Conservation (phyloP, 2,888 invertebrate genomes). For the Aphodius granarius region DNA sequence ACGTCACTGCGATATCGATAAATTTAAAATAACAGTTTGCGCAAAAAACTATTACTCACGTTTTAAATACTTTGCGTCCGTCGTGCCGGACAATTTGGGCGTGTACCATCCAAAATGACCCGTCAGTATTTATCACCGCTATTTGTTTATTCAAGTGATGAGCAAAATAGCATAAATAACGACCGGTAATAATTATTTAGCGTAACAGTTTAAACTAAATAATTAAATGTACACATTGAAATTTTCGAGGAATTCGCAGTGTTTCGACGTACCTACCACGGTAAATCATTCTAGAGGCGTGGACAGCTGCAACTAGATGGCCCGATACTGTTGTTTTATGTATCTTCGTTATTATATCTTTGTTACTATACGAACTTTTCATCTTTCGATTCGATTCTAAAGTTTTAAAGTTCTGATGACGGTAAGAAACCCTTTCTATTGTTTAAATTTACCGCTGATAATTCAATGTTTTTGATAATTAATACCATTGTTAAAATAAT, state of each 20-base stretch:
- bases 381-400: no score
- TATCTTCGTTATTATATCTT: not conserved
- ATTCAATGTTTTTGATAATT: no score
- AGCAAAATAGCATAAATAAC: slow-evolving; percentile 27
- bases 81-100: not conserved
- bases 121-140: not conserved
- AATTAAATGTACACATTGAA: slow-evolving; percentile 26
- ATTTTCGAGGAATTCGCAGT: slow-evolving; percentile 2
- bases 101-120: not conserved
- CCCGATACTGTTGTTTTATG: not conserved
- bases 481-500: no score
- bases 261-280: not conserved
- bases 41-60: not conserved
- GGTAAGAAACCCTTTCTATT: no score
- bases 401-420: no score
- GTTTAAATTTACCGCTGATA: no score
- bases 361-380: not conserved
- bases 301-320: not conserved
- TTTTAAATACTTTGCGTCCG: not conserved
- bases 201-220: slow-evolving; percentile 24
- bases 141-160: slow-evolving; percentile 22
- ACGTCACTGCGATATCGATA: not conserved
- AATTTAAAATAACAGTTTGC: not conserved
- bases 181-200: slow-evolving; percentile 25
- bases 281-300: not conserved